Percentiles rank a stretch among this genome's conserved stretches.
These are phyloP conservation scores for Rhagonycha fulva DNA, from an alignment of 2,888 invertebrate species.

Conservation along the genomic window DNA sequence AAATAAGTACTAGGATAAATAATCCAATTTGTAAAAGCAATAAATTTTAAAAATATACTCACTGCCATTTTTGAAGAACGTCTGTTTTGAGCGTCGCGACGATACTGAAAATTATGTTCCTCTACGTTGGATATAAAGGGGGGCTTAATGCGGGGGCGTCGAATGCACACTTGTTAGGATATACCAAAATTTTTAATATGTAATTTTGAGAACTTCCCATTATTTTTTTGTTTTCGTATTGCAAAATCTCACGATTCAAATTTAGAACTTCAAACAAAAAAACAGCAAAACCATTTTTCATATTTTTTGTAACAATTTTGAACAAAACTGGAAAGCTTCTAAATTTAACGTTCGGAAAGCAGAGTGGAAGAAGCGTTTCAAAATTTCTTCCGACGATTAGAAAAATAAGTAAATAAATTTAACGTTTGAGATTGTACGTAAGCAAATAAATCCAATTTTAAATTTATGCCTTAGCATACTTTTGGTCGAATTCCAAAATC, in stretches of 20 bases:
- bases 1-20: background rate
- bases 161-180: constrained; percentile 25
- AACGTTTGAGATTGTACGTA: background rate
- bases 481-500: background rate
- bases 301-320: background rate
- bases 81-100: constrained; percentile 56
- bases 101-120: constrained; percentile 55
- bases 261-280: background rate
- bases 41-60: constrained; percentile 37
- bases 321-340: background rate
- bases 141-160: constrained; percentile 24
- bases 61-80: constrained; percentile 47
- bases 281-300: background rate
- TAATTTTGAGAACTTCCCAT: background rate
- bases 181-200: background rate
- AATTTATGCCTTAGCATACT: background rate
- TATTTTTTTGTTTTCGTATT: background rate
- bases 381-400: background rate
- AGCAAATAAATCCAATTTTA: background rate
- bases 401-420: background rate
- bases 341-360: background rate
- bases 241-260: background rate
- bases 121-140: constrained; percentile 18
- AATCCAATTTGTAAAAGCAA: background rate
- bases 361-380: background rate